Evolutionary conservation across 2,888 invertebrate species (phyloP), one percentile per base, ranked within the genome.

Genomic region (Cryptops parisi): DNA sequence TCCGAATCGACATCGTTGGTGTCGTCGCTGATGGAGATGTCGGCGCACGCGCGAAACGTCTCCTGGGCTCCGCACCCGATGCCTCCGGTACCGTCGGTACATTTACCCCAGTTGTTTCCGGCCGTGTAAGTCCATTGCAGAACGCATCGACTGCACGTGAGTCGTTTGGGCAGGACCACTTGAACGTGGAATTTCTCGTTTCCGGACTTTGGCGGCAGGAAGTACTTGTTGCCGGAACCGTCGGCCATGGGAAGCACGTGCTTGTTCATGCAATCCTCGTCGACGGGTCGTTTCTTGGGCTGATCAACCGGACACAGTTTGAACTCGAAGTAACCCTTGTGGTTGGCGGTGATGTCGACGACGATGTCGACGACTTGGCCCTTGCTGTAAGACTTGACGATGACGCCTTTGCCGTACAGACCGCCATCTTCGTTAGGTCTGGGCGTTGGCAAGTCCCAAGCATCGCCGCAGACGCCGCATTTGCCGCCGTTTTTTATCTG

Each of bases 391-490:
- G 82, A 82, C 54, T 82, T 74, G 23, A 82, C 81, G 60, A 87
- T 81, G 61, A 88, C 84, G 26, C 88, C 89, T 70, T 84, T 85
- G 43, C 83, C 89, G 64, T 77, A 90, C 68, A 80, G 77, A 5
- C 90, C 90, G 2, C 88, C 86, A 0, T 86, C 87, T 72, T 90
- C 90, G 65, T 90, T 89, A 0, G 85, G 82, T n/a, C 88, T 74
- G 0, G 89, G 89, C 53, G 70, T 70, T 12, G 68, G 70, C 9
- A 81, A 69, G 60, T 84, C 80, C 82, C 83, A 88, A 1, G 88
- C 75, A 68, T 89, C 88, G 1, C 88, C 88, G 62, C 88, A 88
- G 45, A 86, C 78, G 1, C 89, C 89, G 64, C 89, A 89, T 65
- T 84, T 84, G 0, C 89, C 89, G 2, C 74, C 78, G 64, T 89